A percentile compares a stretch with the other conserved stretches of the same genome.
Conservation (phyloP, 2,797 vertebrate species). For the Schizothorax lantsangensis region DNA sequence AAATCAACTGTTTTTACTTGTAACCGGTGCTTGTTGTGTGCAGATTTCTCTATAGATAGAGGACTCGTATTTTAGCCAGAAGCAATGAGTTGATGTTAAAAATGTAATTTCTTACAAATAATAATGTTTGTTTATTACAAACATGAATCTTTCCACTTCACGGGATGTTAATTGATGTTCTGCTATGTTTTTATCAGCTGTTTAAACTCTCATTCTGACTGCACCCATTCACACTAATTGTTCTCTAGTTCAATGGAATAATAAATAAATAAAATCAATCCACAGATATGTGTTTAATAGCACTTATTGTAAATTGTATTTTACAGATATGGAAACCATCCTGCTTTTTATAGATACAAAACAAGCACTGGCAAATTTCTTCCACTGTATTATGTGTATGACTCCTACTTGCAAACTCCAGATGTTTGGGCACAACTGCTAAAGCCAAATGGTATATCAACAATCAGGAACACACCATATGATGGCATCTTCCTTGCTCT, state of each 20-base stretch:
- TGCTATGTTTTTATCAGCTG: background rate
- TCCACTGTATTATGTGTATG: slow-evolving; percentile 95
- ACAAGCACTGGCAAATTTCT: slow-evolving; percentile 85
- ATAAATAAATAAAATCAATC: background rate
- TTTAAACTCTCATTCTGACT: background rate
- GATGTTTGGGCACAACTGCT: slow-evolving; percentile 91
- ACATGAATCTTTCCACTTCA: background rate
- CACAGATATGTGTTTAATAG: background rate
- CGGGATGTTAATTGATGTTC: background rate
- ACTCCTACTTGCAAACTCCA: slow-evolving; percentile 91
- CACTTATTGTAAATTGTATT: slow-evolving; percentile 42
- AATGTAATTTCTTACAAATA: background rate
- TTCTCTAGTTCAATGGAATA: background rate
- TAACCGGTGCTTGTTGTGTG: background rate
- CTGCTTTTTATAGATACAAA: slow-evolving; percentile 91
- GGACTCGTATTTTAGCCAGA: background rate
- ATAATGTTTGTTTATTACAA: background rate
- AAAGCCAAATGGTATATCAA: slow-evolving; percentile 82
- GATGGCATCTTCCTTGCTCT: slow-evolving; percentile 92
- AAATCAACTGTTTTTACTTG: background rate
- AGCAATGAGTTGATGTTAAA: background rate
- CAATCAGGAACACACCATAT: slow-evolving; percentile 87
- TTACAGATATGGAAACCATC: slow-evolving; percentile 91
- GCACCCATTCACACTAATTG: background rate
- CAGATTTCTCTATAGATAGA: background rate